These are phyloP conservation scores for Plecotus auritus DNA, from an alignment of 2,113 vertebrate species.

Conservation along the genomic window DNA sequence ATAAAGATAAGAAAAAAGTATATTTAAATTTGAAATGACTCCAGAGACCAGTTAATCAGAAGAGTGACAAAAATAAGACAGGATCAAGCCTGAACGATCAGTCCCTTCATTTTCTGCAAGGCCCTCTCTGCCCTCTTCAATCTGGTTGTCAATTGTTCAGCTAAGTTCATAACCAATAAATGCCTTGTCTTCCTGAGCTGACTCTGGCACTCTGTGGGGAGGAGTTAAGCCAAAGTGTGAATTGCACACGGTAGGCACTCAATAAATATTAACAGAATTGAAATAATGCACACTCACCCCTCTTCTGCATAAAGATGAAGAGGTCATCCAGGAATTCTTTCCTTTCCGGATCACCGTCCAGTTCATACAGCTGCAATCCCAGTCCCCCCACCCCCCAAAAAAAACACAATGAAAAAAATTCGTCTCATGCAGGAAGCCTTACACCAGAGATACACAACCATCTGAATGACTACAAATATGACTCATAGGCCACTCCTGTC, in stretches of 20 bases:
- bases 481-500: background rate
- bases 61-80: slow-evolving; percentile 22
- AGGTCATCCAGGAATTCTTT: slow-evolving; percentile 97
- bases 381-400: background rate
- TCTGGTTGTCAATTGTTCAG: background rate
- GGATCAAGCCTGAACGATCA: background rate
- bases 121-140: background rate
- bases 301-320: slow-evolving; percentile 98
- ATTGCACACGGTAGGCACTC: background rate
- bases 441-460: background rate
- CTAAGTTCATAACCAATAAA: background rate
- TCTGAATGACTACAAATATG: background rate
- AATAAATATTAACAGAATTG: background rate
- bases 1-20: slow-evolving; percentile 8
- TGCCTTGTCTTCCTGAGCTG: background rate
- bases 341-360: slow-evolving; percentile 92
- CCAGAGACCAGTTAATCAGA: slow-evolving; percentile 32
- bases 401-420: slow-evolving; percentile 37
- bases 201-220: background rate
- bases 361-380: slow-evolving; percentile 91
- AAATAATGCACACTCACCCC: slow-evolving; percentile 84
- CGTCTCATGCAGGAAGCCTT: background rate
- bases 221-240: background rate
- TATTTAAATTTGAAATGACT: slow-evolving; percentile 34
- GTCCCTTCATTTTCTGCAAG: background rate